Conservation (phyloP, 2,888 invertebrate species). For the Papilio elwesi region DNA sequence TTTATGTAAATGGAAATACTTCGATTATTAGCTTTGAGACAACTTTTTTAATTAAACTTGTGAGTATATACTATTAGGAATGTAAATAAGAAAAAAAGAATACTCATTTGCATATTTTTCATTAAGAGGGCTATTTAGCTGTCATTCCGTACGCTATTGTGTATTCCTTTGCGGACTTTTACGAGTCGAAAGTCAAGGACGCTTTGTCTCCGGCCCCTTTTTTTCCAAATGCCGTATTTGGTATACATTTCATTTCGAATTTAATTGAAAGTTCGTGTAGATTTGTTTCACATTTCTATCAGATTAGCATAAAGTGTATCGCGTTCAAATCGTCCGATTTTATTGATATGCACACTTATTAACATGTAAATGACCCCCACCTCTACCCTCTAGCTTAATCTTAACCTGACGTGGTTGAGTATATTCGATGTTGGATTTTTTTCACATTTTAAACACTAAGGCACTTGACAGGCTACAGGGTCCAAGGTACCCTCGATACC, state of each 20-base stretch:
- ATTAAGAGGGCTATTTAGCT: constrained; percentile 11
- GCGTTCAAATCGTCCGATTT: too few relatives aligned
- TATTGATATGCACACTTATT: too few relatives aligned
- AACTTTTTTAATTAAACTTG: constrained; percentile 11
- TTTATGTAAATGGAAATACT: not conserved
- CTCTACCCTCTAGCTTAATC: too few relatives aligned
- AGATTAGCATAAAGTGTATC: too few relatives aligned
- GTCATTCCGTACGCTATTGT: constrained; percentile 14
- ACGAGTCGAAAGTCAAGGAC: constrained; percentile 20
- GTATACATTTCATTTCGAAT: not conserved
- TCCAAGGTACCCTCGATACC: too few relatives aligned
- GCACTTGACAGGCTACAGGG: too few relatives aligned
- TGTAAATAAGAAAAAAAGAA: constrained; percentile 14
- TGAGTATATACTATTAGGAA: constrained; percentile 7
- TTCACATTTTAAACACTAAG: too few relatives aligned
- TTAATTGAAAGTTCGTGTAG: not conserved
- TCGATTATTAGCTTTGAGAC: not conserved
- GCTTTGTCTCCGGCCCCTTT: not conserved
- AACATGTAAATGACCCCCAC: too few relatives aligned
- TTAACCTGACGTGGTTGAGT: too few relatives aligned
- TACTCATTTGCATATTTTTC: constrained; percentile 17
- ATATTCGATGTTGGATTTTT: too few relatives aligned
- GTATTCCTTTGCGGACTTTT: constrained; percentile 20
- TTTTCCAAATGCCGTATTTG: constrained; percentile 7
- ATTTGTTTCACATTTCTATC: too few relatives aligned